Evolutionary conservation across 2,888 invertebrate genomes (phyloP).

Genomic region (Hyposoter didymator): DNA sequence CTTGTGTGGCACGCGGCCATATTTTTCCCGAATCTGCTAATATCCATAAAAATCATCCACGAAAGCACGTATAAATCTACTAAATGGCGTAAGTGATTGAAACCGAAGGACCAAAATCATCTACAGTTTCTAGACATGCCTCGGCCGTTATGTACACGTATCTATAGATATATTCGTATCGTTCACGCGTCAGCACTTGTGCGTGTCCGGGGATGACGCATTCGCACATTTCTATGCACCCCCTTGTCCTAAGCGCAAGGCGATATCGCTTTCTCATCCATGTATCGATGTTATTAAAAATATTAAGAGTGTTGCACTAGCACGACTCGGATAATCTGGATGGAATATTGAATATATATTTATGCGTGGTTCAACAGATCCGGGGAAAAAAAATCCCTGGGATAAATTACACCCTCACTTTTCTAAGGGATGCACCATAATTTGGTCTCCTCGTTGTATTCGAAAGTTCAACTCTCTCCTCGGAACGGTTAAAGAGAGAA

Average conservation of each 20-base stretch:
- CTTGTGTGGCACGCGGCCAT: background rate
- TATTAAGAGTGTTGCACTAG: slow-evolving; percentile 30
- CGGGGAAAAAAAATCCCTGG: background rate
- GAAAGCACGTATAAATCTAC: slow-evolving; percentile 25
- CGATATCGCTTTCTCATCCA: slow-evolving; percentile 75
- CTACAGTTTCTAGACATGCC: slow-evolving; percentile 76
- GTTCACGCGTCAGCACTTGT: slow-evolving; percentile 46
- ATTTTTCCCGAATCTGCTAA: background rate
- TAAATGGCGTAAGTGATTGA: slow-evolving; percentile 79
- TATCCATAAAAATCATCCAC: background rate
- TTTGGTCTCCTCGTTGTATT: background rate
- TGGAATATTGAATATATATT: slow-evolving; percentile 1
- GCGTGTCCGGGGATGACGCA: slow-evolving; percentile 78
- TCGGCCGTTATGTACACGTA: slow-evolving; percentile 56
- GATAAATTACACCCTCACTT: slow-evolving; percentile 48
- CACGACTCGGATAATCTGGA: slow-evolving; percentile 53
- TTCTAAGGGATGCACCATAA: background rate
- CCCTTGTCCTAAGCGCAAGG: slow-evolving; percentile 63
- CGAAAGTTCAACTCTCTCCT: too few species aligned
- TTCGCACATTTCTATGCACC: slow-evolving; percentile 81
- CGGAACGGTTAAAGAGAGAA: background rate
- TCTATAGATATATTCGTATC: slow-evolving; percentile 67
- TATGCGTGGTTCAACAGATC: background rate
- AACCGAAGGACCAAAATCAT: slow-evolving; percentile 79
- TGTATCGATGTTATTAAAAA: slow-evolving; percentile 79